Conservation (phyloP, 1,140 invertebrate genomes). For the Drosophila saltans region DNA sequence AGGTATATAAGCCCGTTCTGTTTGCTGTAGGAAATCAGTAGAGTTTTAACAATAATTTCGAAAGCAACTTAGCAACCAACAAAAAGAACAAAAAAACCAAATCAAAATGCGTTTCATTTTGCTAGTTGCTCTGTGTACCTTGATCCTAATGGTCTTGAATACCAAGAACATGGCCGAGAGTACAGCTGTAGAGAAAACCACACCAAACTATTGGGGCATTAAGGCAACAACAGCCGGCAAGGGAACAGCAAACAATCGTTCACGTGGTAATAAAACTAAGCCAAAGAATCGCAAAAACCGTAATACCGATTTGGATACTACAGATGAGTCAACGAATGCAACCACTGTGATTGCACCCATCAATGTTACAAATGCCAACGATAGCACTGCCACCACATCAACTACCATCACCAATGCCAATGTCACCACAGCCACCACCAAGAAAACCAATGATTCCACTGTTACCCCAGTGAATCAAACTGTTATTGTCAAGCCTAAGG, state of each 20-base stretch:
- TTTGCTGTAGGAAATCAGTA: not conserved
- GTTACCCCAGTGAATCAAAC: not conserved
- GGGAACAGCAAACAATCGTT: too few relatives aligned
- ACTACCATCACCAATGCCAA: not conserved
- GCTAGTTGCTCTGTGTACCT: not conserved
- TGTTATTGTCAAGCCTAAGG: not conserved
- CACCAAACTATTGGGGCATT: not conserved
- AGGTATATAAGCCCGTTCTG: not conserved
- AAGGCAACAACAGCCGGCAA: not conserved
- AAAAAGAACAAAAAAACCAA: not conserved
- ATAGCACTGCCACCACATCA: not conserved
- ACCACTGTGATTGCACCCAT: too few relatives aligned
- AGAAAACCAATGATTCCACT: too few relatives aligned
- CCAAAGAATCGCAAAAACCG: conserved; percentile 4
- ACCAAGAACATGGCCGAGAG: not conserved
- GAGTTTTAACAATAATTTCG: not conserved
- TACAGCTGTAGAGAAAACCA: not conserved
- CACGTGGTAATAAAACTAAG: not conserved
- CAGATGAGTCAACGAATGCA: not conserved
- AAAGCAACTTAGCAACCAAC: not conserved
- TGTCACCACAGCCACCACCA: not conserved
- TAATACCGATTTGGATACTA: not conserved
- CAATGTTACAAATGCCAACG: not conserved
- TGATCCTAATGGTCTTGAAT: not conserved
- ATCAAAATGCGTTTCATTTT: not conserved